Evolutionary conservation across 2,888 invertebrate genomes (phyloP), one percentile per base, ranked within the genome.

Genomic region (Hyalella azteca): DNA sequence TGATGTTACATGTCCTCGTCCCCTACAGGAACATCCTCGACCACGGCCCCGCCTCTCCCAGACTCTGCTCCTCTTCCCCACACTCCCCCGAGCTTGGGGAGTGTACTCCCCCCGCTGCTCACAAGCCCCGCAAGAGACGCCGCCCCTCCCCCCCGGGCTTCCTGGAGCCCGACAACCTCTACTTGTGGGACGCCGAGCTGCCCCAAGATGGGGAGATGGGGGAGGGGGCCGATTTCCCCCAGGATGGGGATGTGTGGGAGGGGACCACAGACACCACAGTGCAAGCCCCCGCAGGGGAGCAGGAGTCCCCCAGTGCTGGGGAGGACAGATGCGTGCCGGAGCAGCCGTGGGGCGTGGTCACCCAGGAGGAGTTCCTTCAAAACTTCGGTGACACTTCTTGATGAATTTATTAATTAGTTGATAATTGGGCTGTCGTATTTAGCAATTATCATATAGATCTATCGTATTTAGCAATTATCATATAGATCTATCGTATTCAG

Each of bases 161-260:
- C 66, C 66, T 66, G 26, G 66, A 66, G 66, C 66, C 66, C 1
- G 66, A 66, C 39, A 66, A 66, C 39, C 26, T 66, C 36, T 66
- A 66, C 39, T n/a, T 66, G 36, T 66, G 66, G 66, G 66, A 66
- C 36, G 66, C 66, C 3, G 66, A 66, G 66, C 66, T 29, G 4
- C 36, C 32, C 15, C 15, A 9, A 5, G 11, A 9, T 2, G 29
- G 36, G 26, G 54, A 54, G 54, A 26, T 26, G 54, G 54, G 29
- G 22, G 54, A 54, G 26, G 54, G 29, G 11, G 54, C 22, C n/a
- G n/a, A n/a, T n/a, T n/a, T n/a, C n/a, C n/a, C n/a, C n/a, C n/a
- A n/a, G n/a, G n/a, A n/a, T n/a, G n/a, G n/a, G n/a, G n/a, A n/a
- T n/a, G n/a, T n/a, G n/a, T n/a, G n/a, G n/a, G n/a, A n/a, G n/a